phyloP scores from a whole-genome alignment of 2,797 vertebrate genomes.

The Gadopsis bispinosus region DNA sequence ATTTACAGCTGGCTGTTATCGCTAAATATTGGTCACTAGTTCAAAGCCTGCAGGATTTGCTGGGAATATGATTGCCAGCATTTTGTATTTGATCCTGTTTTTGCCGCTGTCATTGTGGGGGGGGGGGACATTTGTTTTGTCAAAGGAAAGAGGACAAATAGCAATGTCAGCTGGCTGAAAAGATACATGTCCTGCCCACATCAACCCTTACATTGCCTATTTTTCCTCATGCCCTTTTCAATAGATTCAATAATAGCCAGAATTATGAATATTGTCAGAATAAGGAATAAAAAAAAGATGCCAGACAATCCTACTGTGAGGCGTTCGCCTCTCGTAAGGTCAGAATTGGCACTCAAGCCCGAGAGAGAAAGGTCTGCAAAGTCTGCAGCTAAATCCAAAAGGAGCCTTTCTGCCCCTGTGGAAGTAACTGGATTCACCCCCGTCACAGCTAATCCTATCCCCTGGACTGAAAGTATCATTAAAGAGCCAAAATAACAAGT shows the following conservation, averaged over 20 bases:
- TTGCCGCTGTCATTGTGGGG: slow-evolving; percentile 5
- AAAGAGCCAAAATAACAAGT: slow-evolving; percentile 68
- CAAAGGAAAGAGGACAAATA: slow-evolving; percentile 21
- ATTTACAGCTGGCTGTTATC: slow-evolving; percentile 60
- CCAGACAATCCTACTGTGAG: slow-evolving; percentile 30
- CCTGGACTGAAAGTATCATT: slow-evolving; percentile 61
- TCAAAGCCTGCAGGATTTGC: slow-evolving; percentile 29
- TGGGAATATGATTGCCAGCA: slow-evolving; percentile 23
- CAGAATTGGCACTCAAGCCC: slow-evolving; percentile 27
- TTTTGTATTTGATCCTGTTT: slow-evolving; percentile 31
- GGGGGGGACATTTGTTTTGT: slow-evolving; percentile 14
- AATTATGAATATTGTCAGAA: slow-evolving; percentile 26
- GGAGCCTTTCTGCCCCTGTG: slow-evolving; percentile 41
- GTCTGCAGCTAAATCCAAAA: slow-evolving; percentile 43
- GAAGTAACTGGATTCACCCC: slow-evolving; percentile 64
- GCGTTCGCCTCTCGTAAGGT: slow-evolving; percentile 37
- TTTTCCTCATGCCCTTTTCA: slow-evolving; percentile 8
- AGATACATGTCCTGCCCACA: not conserved
- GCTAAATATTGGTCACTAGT: slow-evolving; percentile 53
- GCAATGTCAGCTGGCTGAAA: not conserved
- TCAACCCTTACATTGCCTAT: not conserved
- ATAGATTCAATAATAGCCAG: slow-evolving; percentile 9
- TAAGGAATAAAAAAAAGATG: not conserved
- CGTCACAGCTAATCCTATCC: slow-evolving; percentile 69
- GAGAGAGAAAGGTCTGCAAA: slow-evolving; percentile 36